A percentile compares a stretch with the other conserved stretches of the same genome.
Conservation (phyloP, 1,140 invertebrate species). For the Araneus ventricosus region DNA sequence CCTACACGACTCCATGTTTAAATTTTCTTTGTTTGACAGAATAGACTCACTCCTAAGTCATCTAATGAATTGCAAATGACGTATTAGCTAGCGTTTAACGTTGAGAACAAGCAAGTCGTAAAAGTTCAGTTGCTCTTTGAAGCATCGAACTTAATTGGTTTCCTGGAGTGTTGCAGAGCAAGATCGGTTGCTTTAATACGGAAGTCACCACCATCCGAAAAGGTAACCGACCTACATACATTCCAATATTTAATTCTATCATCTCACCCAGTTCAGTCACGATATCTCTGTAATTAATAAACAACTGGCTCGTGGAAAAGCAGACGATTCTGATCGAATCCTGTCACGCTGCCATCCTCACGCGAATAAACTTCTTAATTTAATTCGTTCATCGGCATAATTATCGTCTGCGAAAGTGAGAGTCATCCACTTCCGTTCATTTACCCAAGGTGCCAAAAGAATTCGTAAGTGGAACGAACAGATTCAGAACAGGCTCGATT, state of each 20-base stretch:
- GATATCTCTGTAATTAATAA: not conserved
- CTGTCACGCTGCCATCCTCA: not conserved
- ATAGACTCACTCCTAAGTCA: not conserved
- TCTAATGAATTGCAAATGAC: not conserved
- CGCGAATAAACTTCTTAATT: conserved; percentile 28
- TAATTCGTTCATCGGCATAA: conserved; percentile 29
- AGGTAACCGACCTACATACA: conserved; percentile 10
- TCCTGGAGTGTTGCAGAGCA: not conserved
- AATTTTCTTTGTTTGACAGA: not conserved
- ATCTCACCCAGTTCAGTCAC: not conserved
- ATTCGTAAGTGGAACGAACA: conserved; percentile 35
- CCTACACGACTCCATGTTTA: not conserved
- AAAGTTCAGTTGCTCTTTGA: not conserved
- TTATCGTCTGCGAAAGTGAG: conserved; percentile 36
- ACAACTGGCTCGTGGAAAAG: not conserved
- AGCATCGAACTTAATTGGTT: not conserved
- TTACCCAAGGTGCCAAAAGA: conserved; percentile 53
- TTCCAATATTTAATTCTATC: not conserved
- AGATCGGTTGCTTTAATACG: not conserved
- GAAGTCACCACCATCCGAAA: conserved; percentile 8
- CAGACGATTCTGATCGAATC: conserved; percentile 23
- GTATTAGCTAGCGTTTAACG: not conserved
- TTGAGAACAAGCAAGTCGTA: not conserved
- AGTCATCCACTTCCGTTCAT: conserved; percentile 45
- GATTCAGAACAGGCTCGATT: conserved; percentile 11